Evolutionary conservation across 2,797 vertebrate genomes (phyloP), one percentile per base, ranked within the genome.

Genomic region (Cheracebus regulus): DNA sequence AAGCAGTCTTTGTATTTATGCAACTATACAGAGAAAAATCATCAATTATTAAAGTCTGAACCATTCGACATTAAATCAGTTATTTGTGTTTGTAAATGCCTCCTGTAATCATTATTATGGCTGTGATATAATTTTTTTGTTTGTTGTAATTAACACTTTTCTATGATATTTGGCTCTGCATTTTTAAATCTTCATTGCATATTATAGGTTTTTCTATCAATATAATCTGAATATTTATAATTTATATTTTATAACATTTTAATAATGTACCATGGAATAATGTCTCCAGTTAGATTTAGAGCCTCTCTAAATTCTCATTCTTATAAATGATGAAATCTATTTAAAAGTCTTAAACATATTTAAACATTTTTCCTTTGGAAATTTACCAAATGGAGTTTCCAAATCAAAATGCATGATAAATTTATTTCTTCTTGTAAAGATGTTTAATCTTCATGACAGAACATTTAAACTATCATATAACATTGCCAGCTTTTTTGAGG

Each of bases 181-280:
- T 41, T 80, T 75, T 91, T 58, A 52, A 72, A 33, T 93, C 64
- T 83, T 3, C 39, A 44, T 72, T 90, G 19, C 19, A 52, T 90
- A 26, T 33, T 76, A 46, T 13, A 90, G 30, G 0, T 86, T 82
- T 94, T 85, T 82, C 6, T 61, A 9, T 61, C 15, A n/a, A 36
- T 46, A 41, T 4, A 79, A 41, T 52, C 30, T 95, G 20, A 58
- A 92, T 84, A 26, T 64, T 95, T 89, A 75, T 14, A 50, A 22
- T 79, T 64, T 88, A n/a, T 70, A 78, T 61, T 95, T 90, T 88
- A 91, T 89, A 85, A 33, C 33, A 13, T 81, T 95, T 93, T 75
- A 92, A 61, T 84, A 75, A 75, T 79, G 64, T 5, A 84, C 1
- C 5, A 67, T 79, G 26, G 30, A 86, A 86, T 94, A 93, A 15